Conservation (phyloP, 1,140 invertebrate species). For the Drosophila navojoa region DNA sequence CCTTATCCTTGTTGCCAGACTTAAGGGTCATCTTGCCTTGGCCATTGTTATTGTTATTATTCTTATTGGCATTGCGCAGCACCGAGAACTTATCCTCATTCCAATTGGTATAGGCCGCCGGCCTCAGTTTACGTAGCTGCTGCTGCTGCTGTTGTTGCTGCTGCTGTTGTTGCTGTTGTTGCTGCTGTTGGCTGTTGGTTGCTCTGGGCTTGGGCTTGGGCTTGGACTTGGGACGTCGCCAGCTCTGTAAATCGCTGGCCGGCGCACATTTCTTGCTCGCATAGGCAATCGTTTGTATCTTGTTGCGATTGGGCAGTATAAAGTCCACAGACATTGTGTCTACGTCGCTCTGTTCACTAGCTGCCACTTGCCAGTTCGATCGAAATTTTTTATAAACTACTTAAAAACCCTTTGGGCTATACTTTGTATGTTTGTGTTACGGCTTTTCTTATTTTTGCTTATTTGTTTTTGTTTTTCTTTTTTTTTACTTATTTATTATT, state of each 20-base stretch:
- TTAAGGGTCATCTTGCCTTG: slow-evolving; percentile 52
- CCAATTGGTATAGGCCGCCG: slow-evolving; percentile 6
- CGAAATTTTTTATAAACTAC: slow-evolving; percentile 53
- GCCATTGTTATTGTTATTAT: slow-evolving; percentile 31
- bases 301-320: slow-evolving; percentile 78
- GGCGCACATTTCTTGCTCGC: slow-evolving; percentile 73
- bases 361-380: slow-evolving; percentile 64
- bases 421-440: slow-evolving; percentile 34
- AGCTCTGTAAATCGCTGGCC: slow-evolving; percentile 31
- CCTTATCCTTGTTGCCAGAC: slow-evolving; percentile 35
- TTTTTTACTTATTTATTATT: slow-evolving; percentile 38
- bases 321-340: slow-evolving; percentile 77
- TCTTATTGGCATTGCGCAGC: slow-evolving; percentile 73
- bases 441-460: slow-evolving; percentile 12
- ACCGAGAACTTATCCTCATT: slow-evolving; percentile 56
- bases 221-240: slow-evolving; percentile 57
- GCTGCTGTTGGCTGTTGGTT: slow-evolving; percentile 3
- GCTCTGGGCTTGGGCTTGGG: slow-evolving; percentile 33
- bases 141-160: slow-evolving; percentile 41
- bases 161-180: slow-evolving; percentile 22
- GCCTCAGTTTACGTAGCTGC: slow-evolving; percentile 57
- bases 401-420: slow-evolving; percentile 41
- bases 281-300: slow-evolving; percentile 78
- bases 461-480: slow-evolving; percentile 22
- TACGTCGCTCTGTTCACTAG: slow-evolving; percentile 36